Evolutionary conservation across 2,113 vertebrate genomes (phyloP).

Genomic region (Rhipidura dahli): DNA sequence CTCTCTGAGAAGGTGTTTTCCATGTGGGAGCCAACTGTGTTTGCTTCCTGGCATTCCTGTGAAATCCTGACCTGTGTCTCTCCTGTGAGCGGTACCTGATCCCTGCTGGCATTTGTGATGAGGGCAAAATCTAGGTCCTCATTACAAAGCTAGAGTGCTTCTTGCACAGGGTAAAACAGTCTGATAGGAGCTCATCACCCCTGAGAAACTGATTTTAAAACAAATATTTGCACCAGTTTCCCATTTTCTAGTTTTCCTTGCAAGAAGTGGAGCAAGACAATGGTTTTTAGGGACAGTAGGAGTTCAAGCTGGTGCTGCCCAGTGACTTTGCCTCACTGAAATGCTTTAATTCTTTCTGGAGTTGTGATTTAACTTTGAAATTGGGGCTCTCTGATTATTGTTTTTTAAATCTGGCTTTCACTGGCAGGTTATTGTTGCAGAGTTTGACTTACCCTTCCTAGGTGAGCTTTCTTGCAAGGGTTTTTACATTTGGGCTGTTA

Average conservation of each 20-base stretch:
- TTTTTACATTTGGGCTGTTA: not conserved
- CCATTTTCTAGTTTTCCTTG: not conserved
- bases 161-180: not conserved
- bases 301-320: not conserved
- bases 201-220: not conserved
- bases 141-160: not conserved
- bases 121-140: not conserved
- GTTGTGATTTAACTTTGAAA: not conserved
- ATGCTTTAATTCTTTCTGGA: not conserved
- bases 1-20: not conserved
- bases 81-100: accelerated
- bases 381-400: not conserved
- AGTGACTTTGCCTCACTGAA: not conserved
- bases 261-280: not conserved
- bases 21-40: not conserved
- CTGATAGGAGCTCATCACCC: not conserved
- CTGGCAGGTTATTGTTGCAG: not conserved
- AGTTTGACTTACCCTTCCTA: not conserved
- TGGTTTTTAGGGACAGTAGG: not conserved
- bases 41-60: not conserved
- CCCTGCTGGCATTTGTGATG: not conserved
- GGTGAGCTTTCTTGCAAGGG: not conserved
- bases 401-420: not conserved
- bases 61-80: not conserved
- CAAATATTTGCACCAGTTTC: not conserved